These are phyloP conservation scores for Leucoraja ocellata DNA, from an alignment of 2,797 vertebrate genomes.

Conservation along the genomic window DNA sequence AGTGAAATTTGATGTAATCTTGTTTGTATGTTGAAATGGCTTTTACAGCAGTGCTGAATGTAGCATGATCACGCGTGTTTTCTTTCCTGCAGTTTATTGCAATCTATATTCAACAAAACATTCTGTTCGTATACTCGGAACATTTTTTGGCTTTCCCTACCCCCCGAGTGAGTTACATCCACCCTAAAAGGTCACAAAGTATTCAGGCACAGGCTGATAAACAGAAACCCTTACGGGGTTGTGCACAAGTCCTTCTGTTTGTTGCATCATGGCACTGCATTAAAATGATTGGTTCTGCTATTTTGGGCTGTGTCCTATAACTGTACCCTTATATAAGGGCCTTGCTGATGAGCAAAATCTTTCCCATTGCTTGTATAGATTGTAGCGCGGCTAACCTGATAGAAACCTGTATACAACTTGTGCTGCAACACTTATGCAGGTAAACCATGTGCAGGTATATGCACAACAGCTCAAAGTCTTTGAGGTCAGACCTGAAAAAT, in stretches of 20 bases:
- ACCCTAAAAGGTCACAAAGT: not conserved
- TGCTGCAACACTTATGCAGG: not conserved
- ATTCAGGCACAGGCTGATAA: not conserved
- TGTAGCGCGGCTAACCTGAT: not conserved
- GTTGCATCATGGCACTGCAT: conserved; percentile 22
- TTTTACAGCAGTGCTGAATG: not conserved
- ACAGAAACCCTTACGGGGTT: not conserved
- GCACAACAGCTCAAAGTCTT: not conserved
- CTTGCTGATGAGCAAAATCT: not conserved
- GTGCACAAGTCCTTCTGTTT: conserved; percentile 1
- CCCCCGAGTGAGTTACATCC: not conserved
- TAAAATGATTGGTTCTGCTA: conserved; percentile 15
- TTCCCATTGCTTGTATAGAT: conserved; percentile 8
- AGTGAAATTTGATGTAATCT: not conserved
- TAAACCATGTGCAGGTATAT: too few relatives aligned
- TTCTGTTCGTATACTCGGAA: not conserved
- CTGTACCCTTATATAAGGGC: not conserved
- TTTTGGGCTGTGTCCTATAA: conserved; percentile 19
- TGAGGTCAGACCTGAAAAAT: not conserved
- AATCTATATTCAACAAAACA: not conserved
- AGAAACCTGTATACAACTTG: not conserved
- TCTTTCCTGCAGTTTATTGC: not conserved
- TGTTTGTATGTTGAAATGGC: not conserved
- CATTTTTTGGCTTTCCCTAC: not conserved
- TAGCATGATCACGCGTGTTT: not conserved